Conservation (phyloP, 2,888 invertebrate species). For the Cryptocephalus moraei region DNA sequence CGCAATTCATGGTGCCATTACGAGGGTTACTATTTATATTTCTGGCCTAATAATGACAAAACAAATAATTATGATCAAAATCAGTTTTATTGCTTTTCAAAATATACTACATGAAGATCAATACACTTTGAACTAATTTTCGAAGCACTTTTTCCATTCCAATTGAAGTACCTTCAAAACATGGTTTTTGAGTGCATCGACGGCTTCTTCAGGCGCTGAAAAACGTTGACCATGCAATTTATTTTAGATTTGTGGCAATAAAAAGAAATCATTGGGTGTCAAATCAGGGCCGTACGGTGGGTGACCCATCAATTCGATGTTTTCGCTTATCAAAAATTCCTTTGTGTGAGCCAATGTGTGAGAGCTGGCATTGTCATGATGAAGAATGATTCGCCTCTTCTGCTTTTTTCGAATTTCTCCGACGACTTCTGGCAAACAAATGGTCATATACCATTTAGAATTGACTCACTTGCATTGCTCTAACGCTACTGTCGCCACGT, state of each 20-base stretch:
- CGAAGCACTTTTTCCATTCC: background rate
- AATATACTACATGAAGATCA: background rate
- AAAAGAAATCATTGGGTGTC: conserved; percentile 18
- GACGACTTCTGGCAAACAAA: background rate
- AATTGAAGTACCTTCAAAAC: conserved; percentile 12
- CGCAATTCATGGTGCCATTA: too few relatives aligned
- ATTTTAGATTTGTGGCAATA: conserved; percentile 15
- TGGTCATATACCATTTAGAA: background rate
- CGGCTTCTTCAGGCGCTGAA: conserved; percentile 16
- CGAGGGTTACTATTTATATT: too few relatives aligned
- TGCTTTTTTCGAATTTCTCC: background rate
- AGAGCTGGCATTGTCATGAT: too few relatives aligned
- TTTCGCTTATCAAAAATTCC: background rate
- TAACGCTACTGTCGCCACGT: conserved; percentile 14
- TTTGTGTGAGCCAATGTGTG: background rate
- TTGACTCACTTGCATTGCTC: conserved; percentile 1
- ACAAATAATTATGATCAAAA: too few relatives aligned
- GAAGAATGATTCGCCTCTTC: background rate
- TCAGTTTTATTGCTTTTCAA: too few relatives aligned
- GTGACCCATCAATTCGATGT: conserved; percentile 4
- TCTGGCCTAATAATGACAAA: too few relatives aligned
- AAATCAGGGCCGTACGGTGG: conserved; percentile 13
- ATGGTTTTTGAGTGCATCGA: conserved; percentile 18
- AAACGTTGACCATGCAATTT: conserved; percentile 16
- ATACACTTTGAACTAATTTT: background rate